These are phyloP conservation scores for Rhynchopsitta pachyrhyncha DNA, from an alignment of 2,113 vertebrate species.

Conservation along the genomic window DNA sequence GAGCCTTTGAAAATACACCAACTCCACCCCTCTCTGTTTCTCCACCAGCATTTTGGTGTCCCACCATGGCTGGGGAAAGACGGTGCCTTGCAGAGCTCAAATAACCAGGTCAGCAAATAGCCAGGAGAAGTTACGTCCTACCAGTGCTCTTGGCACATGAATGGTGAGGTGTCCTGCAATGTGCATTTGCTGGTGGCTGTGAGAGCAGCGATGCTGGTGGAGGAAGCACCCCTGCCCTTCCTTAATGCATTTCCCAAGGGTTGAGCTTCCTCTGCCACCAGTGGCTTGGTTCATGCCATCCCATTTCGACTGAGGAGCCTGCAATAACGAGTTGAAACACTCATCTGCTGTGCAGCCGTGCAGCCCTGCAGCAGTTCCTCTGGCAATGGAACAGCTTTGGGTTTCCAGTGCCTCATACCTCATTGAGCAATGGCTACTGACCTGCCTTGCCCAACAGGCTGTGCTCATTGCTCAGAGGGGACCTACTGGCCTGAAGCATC, in stretches of 20 bases:
- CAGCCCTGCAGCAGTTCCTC: neutral
- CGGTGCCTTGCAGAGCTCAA: neutral
- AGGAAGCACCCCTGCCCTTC: neutral
- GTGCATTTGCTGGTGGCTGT: neutral
- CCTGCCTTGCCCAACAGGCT: neutral
- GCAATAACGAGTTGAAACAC: fast-evolving
- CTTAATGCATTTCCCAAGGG: neutral
- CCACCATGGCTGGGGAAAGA: neutral
- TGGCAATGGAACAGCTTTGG: fast-evolving
- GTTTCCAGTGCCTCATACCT: neutral
- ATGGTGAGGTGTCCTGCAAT: neutral
- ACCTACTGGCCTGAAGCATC: neutral
- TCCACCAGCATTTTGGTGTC: neutral
- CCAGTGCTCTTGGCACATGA: neutral
- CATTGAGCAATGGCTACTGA: neutral
- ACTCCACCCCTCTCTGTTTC: neutral
- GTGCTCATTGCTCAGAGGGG: neutral
- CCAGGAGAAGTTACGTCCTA: neutral
- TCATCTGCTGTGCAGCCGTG: fast-evolving
- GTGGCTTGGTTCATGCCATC: neutral
- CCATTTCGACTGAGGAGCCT: neutral
- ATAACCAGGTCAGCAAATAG: neutral
- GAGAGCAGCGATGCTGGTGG: neutral
- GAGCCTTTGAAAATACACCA: neutral
- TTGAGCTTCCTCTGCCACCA: neutral